phyloP scores from a whole-genome alignment of 2,888 invertebrate genomes.

The Agriopis aurantiaria region DNA sequence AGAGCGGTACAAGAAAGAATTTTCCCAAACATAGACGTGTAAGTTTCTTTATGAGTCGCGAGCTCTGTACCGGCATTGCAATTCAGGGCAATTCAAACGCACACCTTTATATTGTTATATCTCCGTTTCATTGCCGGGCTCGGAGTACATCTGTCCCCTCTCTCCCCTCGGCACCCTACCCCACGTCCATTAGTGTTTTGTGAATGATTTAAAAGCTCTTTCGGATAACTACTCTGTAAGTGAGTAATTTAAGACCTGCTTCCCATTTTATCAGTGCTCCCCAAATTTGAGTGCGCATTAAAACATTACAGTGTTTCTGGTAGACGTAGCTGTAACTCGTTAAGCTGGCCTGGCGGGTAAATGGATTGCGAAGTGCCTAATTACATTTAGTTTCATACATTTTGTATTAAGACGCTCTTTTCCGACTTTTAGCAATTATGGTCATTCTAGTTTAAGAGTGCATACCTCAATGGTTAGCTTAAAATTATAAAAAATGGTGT shows the following conservation, averaged over 20 bases:
- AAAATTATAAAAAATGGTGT: too few species aligned
- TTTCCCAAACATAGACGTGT: slow-evolving; percentile 12
- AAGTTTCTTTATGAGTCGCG: slow-evolving; percentile 26
- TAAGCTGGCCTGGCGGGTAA: slow-evolving; percentile 56
- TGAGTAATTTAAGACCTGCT: slow-evolving; percentile 86
- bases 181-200: slow-evolving; percentile 87
- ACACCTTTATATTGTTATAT: slow-evolving; percentile 85
- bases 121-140: slow-evolving; percentile 82
- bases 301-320: slow-evolving; percentile 76
- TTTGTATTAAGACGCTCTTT: too few species aligned
- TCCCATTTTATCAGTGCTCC: slow-evolving; percentile 85
- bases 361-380: slow-evolving; percentile 60
- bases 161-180: slow-evolving; percentile 61
- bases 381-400: slow-evolving; percentile 38
- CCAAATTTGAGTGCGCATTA: slow-evolving; percentile 86
- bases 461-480: too few species aligned
- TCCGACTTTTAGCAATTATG: too few species aligned
- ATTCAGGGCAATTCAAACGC: slow-evolving; percentile 75
- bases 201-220: slow-evolving; percentile 87
- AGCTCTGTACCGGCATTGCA: slow-evolving; percentile 63
- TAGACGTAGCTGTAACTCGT: slow-evolving; percentile 55
- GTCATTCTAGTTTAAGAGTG: too few species aligned
- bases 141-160: slow-evolving; percentile 77
- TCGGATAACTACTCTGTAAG: slow-evolving; percentile 87
- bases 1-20: slow-evolving; percentile 7